Base-by-base conservation (phyloP, 2,888 invertebrate species). In the Syrphus vitripennis region DNA sequence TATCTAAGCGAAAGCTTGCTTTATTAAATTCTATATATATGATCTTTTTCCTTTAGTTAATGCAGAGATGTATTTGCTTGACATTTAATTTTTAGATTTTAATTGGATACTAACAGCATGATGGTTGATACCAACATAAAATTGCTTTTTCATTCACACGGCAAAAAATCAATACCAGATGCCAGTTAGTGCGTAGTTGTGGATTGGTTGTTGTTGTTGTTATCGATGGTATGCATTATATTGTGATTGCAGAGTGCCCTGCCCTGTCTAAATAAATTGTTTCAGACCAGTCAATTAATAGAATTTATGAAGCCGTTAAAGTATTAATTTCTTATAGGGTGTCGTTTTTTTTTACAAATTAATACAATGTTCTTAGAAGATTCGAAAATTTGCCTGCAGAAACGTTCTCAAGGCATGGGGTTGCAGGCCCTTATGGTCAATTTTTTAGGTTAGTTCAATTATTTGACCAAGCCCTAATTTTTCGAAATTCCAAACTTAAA, bases 81-180 rank as follows among this genome's bases (percentile, higher is more conserved):
- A 91, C 91, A 91, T 91, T 91, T 91, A 92, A 91, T 91, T 91
- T 91, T 91, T 83, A 90, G 91, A 91, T 91, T 92, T 92, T 91
- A 91, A 91, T 91, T 92, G 91, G 91, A 91, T 92, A 90, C 90
- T 90, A 91, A 91, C 92, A 91, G 91, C 91, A 90, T 91, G 91
- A 90, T 48, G 61, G 72, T 61, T 65, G n/a, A 4, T 29, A 10
- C 40, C 6, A 40, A 42, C 42, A 61, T 40, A 29, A 16, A 65
- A 55, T 53, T 42, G 29, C 63, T 21, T 70, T 40, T 70, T 16
- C 57, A 14, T 53, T 21, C 50, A 37, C 29, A 55, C 16, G 12
- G 55, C n/a, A n/a, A 16, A 57, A 57, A 57, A 57, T 57, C 57
- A 57, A 57, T 55, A 55, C 10, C 16, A 31, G 29, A 55, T 55